Base-by-base conservation (phyloP, 2,888 invertebrate species). In the Ephialtes manifestator region DNA sequence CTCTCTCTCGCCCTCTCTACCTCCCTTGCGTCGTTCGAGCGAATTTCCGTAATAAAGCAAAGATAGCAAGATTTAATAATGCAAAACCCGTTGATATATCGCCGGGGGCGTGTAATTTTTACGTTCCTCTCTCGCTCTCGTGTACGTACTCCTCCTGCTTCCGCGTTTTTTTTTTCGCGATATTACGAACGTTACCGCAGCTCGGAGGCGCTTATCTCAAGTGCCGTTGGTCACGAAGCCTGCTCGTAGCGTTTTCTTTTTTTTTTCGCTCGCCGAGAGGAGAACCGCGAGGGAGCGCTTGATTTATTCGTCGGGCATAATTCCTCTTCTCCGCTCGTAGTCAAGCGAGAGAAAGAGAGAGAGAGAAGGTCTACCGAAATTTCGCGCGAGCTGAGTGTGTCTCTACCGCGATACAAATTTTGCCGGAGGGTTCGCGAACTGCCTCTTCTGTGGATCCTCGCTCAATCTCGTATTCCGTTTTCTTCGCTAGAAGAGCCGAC, bases 1-100 rank as follows among this genome's bases (percentile, higher is more conserved):
- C n/a, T 68, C 28, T 20, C 2, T 24, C 43, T 46, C 67, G 8
- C 13, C 63, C 63, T 31, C 18, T n/a, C 15, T 31, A 15, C 15
- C 15, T 43, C 28, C 60, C 58, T 60, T 31, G 60, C 63, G 31
- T 53, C 58, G 65, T 75, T 77, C 68, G 35, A 68, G 77, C 48
- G 80, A 80, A 84, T 81, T 83, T 84, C 72, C 65, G 74, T 75
- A 84, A 86, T 86, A 83, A 84, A 86, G 81, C 83, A 84, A 85
- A 84, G 85, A 87, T 87, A 85, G 83, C 81, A 79, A 86, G 83
- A 87, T 87, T 87, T 87, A 87, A 87, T 87, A 87, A 87, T 87
- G 87, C 81, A 87, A 87, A 87, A 84, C 83, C 63, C 72, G 67
- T 81, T 87, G 85, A 87, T 87, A 84, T 87, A 87, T 87, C 83